These are phyloP conservation scores for Teleogryllus occipitalis DNA, from an alignment of 1,140 invertebrate species.

Conservation along the genomic window DNA sequence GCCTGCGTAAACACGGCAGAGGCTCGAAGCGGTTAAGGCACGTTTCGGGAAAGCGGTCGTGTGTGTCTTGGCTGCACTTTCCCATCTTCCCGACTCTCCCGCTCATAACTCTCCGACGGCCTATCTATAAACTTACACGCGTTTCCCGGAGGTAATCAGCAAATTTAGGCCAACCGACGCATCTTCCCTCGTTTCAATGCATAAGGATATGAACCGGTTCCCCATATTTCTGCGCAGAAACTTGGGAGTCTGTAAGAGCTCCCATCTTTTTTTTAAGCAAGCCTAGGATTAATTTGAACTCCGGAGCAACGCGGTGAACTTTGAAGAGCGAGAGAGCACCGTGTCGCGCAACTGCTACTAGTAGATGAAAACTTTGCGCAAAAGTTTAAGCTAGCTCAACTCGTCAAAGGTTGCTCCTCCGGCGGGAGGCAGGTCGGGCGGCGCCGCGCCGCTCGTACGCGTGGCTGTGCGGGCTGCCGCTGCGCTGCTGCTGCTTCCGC, in stretches of 20 bases:
- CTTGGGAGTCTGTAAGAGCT: neutral
- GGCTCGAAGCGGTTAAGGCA: neutral
- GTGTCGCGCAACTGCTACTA: no score
- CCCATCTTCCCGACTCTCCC: neutral
- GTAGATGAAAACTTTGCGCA: neutral
- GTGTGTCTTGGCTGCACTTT: neutral
- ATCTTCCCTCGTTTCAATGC: neutral
- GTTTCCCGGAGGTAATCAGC: neutral
- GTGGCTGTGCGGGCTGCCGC: no score
- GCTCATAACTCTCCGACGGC: neutral
- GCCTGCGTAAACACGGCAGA: neutral
- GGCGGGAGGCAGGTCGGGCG: neutral
- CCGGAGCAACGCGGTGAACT: no score
- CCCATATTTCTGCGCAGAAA: neutral
- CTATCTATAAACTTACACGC: neutral
- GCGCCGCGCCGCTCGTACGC: no score
- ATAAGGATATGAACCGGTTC: neutral
- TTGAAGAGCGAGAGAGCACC: no score
- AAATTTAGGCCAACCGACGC: neutral
- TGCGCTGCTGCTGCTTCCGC: no score
- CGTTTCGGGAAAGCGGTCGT: neutral
- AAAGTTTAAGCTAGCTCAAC: neutral
- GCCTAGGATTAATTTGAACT: no score
- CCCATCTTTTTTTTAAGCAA: no score
- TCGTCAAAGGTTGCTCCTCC: neutral